Conservation (phyloP, 2,797 vertebrate genomes). For the Gobio occitaniae region DNA sequence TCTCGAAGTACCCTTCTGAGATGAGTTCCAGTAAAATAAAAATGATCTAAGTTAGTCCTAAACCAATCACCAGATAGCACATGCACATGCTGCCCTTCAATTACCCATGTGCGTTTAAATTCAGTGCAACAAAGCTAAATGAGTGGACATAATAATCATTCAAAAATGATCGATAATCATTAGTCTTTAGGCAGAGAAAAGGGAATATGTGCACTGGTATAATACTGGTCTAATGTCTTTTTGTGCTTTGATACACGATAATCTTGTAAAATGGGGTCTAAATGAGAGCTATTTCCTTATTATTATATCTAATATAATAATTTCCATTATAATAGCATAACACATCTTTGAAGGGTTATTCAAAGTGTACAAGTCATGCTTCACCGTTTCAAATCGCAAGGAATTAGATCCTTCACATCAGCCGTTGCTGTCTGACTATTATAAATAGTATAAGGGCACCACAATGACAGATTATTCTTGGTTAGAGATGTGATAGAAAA, state of each 20-base stretch:
- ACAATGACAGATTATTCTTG: neutral
- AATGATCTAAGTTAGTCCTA: neutral
- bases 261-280: neutral
- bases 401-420: neutral
- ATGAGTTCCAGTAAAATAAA: neutral
- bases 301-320: constrained; percentile 10
- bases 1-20: neutral
- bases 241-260: constrained; percentile 6
- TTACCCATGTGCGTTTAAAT: neutral
- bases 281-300: neutral
- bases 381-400: neutral
- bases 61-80: neutral
- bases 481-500: neutral
- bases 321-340: constrained; percentile 5
- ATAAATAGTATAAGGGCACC: neutral
- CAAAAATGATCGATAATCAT: constrained; percentile 10
- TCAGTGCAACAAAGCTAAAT: neutral
- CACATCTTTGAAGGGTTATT: neutral
- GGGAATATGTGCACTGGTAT: neutral
- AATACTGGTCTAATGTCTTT: neutral
- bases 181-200: constrained; percentile 4
- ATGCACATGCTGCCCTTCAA: neutral
- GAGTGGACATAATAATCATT: constrained; percentile 1
- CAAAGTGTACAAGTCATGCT: neutral
- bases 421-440: neutral